A percentile compares a stretch with the other conserved stretches of the same genome.
Evolutionary conservation across 2,888 invertebrate species (phyloP).

Genomic region (Lathronympha strigana): DNA sequence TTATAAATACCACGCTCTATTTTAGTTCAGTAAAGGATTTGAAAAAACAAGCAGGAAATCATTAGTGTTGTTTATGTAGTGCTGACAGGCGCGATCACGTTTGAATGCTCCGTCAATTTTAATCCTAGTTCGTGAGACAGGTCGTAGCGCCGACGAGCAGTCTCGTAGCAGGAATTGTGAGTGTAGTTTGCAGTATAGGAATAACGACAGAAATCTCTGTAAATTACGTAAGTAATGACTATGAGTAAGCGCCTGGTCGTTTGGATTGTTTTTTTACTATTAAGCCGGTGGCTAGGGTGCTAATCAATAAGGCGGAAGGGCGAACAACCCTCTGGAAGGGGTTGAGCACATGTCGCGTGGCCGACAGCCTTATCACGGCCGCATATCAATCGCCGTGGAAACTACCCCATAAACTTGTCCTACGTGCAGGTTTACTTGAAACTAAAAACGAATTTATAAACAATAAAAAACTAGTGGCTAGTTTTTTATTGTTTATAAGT

Average conservation of each 20-base stretch:
- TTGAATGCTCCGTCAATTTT: constrained; percentile 17
- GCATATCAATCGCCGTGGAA: constrained; percentile 78
- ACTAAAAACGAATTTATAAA: constrained; percentile 17
- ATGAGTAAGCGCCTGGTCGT: constrained; percentile 29
- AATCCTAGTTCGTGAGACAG: constrained; percentile 11
- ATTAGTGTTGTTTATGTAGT: constrained; percentile 6
- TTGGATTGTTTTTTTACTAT: constrained; percentile 64
- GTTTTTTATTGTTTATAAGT: neutral
- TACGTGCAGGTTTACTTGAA: constrained; percentile 35
- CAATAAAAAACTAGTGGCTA: constrained; percentile 21
- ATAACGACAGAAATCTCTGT: neutral
- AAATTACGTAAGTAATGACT: neutral
- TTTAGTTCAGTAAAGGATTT: constrained; percentile 18
- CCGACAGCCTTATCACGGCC: constrained; percentile 72
- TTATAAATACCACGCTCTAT: constrained; percentile 36
- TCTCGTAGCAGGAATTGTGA: constrained; percentile 5
- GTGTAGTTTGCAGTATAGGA: neutral
- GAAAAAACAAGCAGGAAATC: constrained; percentile 18
- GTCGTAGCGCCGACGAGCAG: constrained; percentile 1
- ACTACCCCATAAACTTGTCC: constrained; percentile 61
- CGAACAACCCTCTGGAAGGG: constrained; percentile 77
- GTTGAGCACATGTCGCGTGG: constrained; percentile 80
- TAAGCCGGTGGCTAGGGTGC: constrained; percentile 67
- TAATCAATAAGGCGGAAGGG: constrained; percentile 83
- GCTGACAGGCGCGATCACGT: constrained; percentile 10